These are phyloP conservation scores for Pseudocheirus occidentalis DNA, from an alignment of 2,797 vertebrate species.

Conservation along the genomic window DNA sequence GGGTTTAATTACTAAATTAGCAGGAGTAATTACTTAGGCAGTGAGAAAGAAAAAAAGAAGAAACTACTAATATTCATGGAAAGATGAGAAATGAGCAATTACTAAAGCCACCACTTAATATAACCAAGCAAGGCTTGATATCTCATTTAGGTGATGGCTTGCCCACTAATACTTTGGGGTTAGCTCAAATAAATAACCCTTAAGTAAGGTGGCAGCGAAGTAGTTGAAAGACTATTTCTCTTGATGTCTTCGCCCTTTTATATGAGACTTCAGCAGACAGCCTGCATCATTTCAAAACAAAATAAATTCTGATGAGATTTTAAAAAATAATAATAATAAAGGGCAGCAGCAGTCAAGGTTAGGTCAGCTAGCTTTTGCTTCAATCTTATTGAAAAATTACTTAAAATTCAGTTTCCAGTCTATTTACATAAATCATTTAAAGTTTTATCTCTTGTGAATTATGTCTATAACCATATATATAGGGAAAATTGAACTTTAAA, in stretches of 20 bases:
- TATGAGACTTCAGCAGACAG: conserved; percentile 39
- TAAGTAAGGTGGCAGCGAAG: conserved; percentile 31
- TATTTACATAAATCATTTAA: conserved; percentile 61
- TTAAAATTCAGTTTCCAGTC: conserved; percentile 49
- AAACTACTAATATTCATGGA: conserved; percentile 26
- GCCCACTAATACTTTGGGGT: conserved; percentile 27
- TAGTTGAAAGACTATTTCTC: conserved; percentile 44
- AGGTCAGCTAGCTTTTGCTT: conserved; percentile 49
- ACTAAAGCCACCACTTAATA: conserved; percentile 3
- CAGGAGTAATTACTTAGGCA: neutral
- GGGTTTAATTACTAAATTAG: neutral
- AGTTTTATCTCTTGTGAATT: conserved; percentile 63
- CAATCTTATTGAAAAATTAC: conserved; percentile 57
- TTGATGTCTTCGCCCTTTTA: neutral
- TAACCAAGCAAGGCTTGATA: conserved; percentile 17
- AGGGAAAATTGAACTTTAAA: conserved; percentile 44
- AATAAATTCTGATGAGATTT: conserved; percentile 26
- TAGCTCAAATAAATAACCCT: conserved; percentile 50
- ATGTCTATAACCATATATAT: conserved; percentile 44
- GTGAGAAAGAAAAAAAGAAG: neutral
- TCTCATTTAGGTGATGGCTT: conserved; percentile 48
- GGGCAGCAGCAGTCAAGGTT: neutral
- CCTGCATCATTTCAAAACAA: conserved; percentile 44
- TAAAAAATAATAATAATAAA: conserved; percentile 48
- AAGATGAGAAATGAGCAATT: conserved; percentile 19